phyloP scores from a whole-genome alignment of 2,113 vertebrate species.

The Rhabdornis inornatus region DNA sequence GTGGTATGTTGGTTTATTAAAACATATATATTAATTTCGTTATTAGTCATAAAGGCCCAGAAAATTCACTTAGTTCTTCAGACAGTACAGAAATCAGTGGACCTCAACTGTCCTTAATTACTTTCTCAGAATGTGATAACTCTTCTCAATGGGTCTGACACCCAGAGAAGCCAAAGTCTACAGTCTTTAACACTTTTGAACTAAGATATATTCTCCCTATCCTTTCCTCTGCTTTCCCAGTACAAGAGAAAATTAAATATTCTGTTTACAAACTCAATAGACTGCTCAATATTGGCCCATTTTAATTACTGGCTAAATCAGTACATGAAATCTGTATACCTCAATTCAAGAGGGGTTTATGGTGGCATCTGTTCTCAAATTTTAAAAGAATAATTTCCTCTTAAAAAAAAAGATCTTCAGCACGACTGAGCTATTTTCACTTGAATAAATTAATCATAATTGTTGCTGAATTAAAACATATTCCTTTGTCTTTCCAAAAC shows the following conservation, averaged over 20 bases:
- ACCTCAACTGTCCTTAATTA: slow-evolving; percentile 34
- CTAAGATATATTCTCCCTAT: not conserved
- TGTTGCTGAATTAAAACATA: not conserved
- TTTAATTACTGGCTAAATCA: not conserved
- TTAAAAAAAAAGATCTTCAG: not conserved
- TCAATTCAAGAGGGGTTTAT: not conserved
- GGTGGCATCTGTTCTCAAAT: not conserved
- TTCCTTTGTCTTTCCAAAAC: not conserved
- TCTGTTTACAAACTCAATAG: not conserved
- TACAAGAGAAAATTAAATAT: not conserved
- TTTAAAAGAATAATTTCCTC: not conserved
- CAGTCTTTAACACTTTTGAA: not conserved
- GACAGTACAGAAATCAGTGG: not conserved
- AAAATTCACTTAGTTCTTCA: slow-evolving; percentile 6
- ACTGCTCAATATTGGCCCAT: not conserved
- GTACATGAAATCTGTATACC: not conserved
- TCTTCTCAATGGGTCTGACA: not conserved
- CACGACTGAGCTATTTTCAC: not conserved
- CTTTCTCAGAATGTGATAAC: not conserved
- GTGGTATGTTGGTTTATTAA: not conserved
- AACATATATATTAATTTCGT: not conserved
- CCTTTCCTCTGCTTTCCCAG: not conserved
- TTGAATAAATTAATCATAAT: not conserved
- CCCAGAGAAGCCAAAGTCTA: not conserved
- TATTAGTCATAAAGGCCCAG: not conserved